Evolutionary conservation across 1,140 invertebrate genomes (phyloP).

Genomic region (Hermetia illucens): DNA sequence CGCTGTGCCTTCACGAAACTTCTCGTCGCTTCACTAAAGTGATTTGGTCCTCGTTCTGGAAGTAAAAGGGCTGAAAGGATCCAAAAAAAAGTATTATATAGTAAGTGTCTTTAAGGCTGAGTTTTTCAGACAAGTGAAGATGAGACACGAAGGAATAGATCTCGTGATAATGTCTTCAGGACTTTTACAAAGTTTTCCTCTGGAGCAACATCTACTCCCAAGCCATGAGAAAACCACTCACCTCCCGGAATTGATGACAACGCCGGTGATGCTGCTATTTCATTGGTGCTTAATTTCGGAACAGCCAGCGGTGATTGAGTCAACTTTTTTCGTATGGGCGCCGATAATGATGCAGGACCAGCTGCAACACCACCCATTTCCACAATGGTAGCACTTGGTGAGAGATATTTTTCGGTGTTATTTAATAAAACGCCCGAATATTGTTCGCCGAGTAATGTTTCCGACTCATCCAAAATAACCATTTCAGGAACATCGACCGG

Average conservation of each 20-base stretch:
- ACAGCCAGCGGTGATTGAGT: not conserved
- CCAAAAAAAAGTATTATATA: too few relatives aligned
- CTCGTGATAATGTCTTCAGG: too few relatives aligned
- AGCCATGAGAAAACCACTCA: not conserved
- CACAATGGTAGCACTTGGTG: conserved; percentile 1
- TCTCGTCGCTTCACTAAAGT: conserved; percentile 34
- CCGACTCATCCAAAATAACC: not conserved
- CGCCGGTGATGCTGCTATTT: not conserved
- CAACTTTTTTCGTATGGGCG: not conserved
- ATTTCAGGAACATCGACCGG: not conserved
- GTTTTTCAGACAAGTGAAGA: too few relatives aligned
- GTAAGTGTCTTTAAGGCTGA: too few relatives aligned
- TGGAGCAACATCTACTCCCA: too few relatives aligned
- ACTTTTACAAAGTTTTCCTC: too few relatives aligned
- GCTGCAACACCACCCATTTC: conserved; percentile 2
- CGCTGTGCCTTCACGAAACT: conserved; percentile 42
- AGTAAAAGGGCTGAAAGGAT: not conserved
- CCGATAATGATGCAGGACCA: not conserved
- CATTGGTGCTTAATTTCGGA: not conserved
- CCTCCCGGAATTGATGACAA: not conserved
- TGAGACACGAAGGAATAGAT: too few relatives aligned
- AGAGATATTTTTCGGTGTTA: not conserved
- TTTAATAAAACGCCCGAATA: not conserved
- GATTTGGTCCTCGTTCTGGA: conserved; percentile 14
- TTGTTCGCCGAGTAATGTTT: not conserved